Evolutionary conservation across 2,888 invertebrate genomes (phyloP), one percentile per base, ranked within the genome.

Genomic region (Drosophila kuntzei): DNA sequence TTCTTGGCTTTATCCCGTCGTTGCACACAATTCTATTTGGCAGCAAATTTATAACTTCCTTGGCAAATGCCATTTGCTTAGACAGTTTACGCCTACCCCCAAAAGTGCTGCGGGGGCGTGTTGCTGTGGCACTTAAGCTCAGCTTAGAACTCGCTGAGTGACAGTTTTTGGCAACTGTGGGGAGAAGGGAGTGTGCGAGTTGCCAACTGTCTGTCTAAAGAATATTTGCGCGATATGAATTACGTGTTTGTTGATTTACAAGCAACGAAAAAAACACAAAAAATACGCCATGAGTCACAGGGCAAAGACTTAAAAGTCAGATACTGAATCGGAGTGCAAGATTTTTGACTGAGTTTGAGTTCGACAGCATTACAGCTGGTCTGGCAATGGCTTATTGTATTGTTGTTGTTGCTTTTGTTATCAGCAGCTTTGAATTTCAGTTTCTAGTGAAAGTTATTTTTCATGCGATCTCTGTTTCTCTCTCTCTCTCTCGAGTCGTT

Each of bases 1-100:
- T 43, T 16, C 44, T 29, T 14, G 37, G 12, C 53, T 54, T 49
- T 41, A 14, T 55, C n/a, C 60, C 55, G 43, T 14, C 34, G 25
- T 37, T 58, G 61, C 65, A 61, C 66, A 67, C 89, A 80, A 76
- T 83, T 83, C 83, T 87, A 83, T 83, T 83, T 83, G 87, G 87
- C 87, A 84, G 78, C 67, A 71, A 77, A 85, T 85, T 85, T 85
- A 85, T 88, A 88, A 88, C 89, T 86, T 86, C 85, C 85, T 86
- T 88, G 82, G 65, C 68, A 79, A 85, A 81, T 87, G 87, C 80
- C 87, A 87, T 89, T 82, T 83, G 81, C 54, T 89, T 87, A 84
- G 89, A 74, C 83, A 84, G 87, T 89, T 89, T 84, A 83, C 83
- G 83, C 89, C 89, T 84, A 83, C 83, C 78, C 80, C 66, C 12